phyloP scores from a whole-genome alignment of 2,113 vertebrate genomes.

The Poeciliopsis turrubarensis region DNA sequence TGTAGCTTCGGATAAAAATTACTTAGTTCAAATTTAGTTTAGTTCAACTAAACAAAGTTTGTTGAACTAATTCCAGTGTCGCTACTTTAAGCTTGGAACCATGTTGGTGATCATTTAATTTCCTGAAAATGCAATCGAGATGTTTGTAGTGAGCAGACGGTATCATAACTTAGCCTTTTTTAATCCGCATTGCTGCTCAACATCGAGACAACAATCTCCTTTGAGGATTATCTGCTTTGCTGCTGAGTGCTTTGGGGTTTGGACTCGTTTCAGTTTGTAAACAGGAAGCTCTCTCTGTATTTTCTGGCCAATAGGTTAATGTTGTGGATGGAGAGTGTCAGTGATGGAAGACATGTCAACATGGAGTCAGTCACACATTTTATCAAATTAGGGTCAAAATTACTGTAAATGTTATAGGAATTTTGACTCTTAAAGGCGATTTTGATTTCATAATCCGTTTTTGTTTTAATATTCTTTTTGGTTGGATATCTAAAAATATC shows the following conservation, averaged over 20 bases:
- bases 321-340: conserved; percentile 6
- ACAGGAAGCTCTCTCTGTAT: conserved; percentile 41
- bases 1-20: neutral
- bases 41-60: neutral
- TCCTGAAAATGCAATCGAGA: conserved; percentile 1
- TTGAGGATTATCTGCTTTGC: conserved; percentile 67
- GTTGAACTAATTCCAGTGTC: neutral
- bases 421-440: too few species aligned
- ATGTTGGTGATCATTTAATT: conserved; percentile 6
- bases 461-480: too few species aligned
- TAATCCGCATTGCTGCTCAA: conserved; percentile 58
- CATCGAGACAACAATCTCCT: conserved; percentile 65
- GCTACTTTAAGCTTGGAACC: neutral
- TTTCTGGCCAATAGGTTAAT: conserved; percentile 12
- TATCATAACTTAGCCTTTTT: conserved; percentile 63
- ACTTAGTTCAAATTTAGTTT: too few species aligned
- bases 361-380: neutral
- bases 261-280: conserved; percentile 33
- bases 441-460: too few species aligned
- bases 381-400: too few species aligned
- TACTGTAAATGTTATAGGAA: too few species aligned
- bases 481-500: too few species aligned
- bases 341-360: neutral
- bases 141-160: conserved; percentile 35
- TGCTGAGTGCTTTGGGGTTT: conserved; percentile 36